phyloP scores from a whole-genome alignment of 2,113 vertebrate genomes.

The Siniperca chuatsi region DNA sequence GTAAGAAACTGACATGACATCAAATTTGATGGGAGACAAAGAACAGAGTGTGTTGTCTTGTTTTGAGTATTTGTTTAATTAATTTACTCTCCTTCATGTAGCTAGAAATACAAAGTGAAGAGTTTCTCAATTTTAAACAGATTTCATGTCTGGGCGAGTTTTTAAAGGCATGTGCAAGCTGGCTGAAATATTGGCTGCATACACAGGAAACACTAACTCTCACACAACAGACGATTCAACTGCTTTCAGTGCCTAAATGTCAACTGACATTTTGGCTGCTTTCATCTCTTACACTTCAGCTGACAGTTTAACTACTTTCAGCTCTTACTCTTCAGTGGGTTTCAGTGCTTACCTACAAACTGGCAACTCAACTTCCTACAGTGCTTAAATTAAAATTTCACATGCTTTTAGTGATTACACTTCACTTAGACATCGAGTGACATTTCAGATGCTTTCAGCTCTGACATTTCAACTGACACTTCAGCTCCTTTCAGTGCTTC shows the following conservation, averaged over 20 bases:
- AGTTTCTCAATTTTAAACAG: neutral
- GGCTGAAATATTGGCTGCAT: neutral
- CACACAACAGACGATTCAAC: neutral
- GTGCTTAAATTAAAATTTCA: neutral
- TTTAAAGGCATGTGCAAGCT: neutral
- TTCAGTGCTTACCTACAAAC: neutral
- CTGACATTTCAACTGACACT: neutral
- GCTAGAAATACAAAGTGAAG: neutral
- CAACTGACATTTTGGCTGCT: neutral
- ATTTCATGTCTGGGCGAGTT: neutral
- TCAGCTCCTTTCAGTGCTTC: neutral
- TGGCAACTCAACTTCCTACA: neutral
- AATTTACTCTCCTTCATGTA: neutral
- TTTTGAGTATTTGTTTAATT: too few species aligned
- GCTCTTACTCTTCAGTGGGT: neutral
- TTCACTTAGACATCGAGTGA: neutral
- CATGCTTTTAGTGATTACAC: neutral
- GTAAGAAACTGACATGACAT: neutral
- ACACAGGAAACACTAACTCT: neutral
- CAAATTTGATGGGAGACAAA: neutral
- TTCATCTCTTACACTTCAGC: neutral
- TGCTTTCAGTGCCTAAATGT: neutral
- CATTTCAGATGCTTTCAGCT: neutral
- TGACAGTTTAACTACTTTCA: neutral
- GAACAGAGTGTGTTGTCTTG: neutral